Base-by-base conservation (phyloP, 2,888 invertebrate genomes). In the Ennomos fuscantarius region DNA sequence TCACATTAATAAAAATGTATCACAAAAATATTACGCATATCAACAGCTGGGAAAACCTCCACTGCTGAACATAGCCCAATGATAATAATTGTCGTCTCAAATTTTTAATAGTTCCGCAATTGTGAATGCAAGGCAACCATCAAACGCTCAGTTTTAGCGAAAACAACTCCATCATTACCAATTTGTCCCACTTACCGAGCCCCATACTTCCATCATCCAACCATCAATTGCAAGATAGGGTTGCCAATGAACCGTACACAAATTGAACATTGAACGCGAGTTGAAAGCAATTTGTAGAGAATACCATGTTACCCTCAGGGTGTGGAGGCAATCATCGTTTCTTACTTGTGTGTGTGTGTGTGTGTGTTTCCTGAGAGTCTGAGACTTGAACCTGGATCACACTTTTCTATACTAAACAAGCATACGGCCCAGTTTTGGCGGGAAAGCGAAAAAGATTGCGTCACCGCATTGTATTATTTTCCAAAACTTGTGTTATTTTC, bases 271-370 rank as follows among this genome's bases (percentile, higher is more conserved):
- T 53, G 43, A 53, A 49, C 44, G 32, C 35, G 32, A 57, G 35
- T 58, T 59, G 58, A 59, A 54, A 42, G 53, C 45, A 59, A 54
- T 53, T 58, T 53, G 48, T 53, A 13, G 37, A 44, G 39, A 51
- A 34, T 42, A 55, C 39, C 11, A 33, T 33, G 12, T 37, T 52
- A 49, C 58, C 58, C 49, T 50, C 9, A 15, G 53, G 58, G 52
- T 32, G 41, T 43, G 36, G 45, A 36, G 49, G 45, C 45, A 49
- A 59, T 59, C 45, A 43, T 44, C 34, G 48, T 51, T 15, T 12
- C 37, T 24, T 24, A 5, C 3, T 1, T 24, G 24, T 24, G 3
- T 3, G 1, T 24, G 3, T 3, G 1, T 24, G 3, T 24, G 24
- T 24, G 15, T 15, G 1, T 1, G 2, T 15, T 15, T 15, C 15